A percentile compares a stretch with the other conserved stretches of the same genome.
Evolutionary conservation across 2,888 invertebrate species (phyloP).

Genomic region (Nineta flava): DNA sequence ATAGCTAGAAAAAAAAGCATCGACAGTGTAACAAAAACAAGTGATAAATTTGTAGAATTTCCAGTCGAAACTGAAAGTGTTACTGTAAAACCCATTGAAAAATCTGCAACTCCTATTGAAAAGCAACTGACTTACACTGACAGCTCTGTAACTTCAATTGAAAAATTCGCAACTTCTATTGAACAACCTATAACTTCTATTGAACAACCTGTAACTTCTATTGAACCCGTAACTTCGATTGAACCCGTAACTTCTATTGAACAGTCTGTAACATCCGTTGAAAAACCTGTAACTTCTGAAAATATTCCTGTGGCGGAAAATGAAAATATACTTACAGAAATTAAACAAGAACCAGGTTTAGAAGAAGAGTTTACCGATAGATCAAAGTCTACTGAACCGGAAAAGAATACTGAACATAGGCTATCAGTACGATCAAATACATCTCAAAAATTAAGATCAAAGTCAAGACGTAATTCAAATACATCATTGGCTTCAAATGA

Average conservation of each 20-base stretch:
- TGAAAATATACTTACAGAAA: background rate
- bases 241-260: background rate
- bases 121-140: background rate
- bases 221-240: background rate
- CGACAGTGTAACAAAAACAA: background rate
- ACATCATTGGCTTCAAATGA: background rate
- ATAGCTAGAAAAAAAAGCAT: background rate
- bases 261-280: background rate
- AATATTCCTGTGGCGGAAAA: background rate
- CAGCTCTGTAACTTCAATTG: background rate
- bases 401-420: background rate
- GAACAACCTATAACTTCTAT: background rate
- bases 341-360: too few species aligned
- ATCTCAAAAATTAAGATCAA: background rate
- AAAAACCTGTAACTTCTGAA: background rate
- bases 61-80: background rate
- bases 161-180: background rate
- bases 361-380: too few species aligned
- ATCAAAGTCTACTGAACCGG: too few species aligned
- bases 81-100: background rate
- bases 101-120: background rate
- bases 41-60: background rate
- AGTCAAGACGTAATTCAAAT: background rate
- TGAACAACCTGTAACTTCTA: background rate
- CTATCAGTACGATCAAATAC: background rate